These are phyloP conservation scores for Hypanus sabinus DNA, from an alignment of 2,113 vertebrate genomes.

Conservation along the genomic window DNA sequence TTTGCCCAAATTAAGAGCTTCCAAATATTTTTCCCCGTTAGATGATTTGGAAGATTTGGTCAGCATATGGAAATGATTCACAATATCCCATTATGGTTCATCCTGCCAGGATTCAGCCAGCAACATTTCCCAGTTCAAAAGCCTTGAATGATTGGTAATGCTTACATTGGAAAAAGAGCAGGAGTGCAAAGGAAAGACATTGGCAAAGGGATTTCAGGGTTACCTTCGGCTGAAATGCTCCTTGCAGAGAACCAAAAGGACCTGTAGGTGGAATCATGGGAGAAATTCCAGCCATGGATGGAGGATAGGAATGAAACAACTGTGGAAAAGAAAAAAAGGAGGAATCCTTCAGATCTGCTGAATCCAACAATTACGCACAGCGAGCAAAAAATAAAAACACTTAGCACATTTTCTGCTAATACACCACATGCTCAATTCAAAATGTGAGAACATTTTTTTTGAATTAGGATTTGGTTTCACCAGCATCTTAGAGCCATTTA, in stretches of 20 bases:
- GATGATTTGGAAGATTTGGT: not conserved
- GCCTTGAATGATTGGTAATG: not conserved
- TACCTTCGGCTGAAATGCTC: conserved; percentile 97
- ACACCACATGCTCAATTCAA: not conserved
- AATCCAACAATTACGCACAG: not conserved
- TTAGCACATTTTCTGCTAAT: not conserved
- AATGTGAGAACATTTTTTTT: not conserved
- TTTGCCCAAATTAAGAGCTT: not conserved
- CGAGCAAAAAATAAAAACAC: not conserved
- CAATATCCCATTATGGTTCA: not conserved
- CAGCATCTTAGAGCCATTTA: conserved; percentile 7
- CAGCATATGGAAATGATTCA: not conserved
- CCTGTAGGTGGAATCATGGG: conserved; percentile 92
- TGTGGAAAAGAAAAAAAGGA: conserved; percentile 54
- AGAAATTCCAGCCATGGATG: conserved; percentile 85
- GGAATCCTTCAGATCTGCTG: conserved; percentile 23
- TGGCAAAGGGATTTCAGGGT: conserved; percentile 40
- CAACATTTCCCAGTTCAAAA: not conserved
- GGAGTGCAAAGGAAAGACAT: not conserved
- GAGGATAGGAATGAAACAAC: conserved; percentile 95
- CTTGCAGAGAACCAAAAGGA: conserved; percentile 90
- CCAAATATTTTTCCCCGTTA: not conserved
- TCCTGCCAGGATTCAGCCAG: not conserved
- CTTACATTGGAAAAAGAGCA: not conserved
- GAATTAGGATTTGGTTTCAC: conserved; percentile 15